These are phyloP conservation scores for Bubalus kerabau DNA, from an alignment of 2,113 vertebrate species.

Conservation along the genomic window DNA sequence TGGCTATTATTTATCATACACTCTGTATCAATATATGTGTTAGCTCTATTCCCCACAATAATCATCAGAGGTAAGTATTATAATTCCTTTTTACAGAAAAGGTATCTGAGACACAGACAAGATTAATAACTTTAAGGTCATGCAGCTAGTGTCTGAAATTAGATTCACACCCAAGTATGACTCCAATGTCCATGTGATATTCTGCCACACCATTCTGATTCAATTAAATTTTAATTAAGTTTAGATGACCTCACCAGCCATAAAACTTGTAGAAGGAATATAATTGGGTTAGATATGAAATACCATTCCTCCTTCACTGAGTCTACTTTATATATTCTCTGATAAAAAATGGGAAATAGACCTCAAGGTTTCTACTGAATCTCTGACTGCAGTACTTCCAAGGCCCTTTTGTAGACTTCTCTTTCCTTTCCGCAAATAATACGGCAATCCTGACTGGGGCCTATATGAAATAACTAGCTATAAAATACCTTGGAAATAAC, in stretches of 20 bases:
- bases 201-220: conserved; percentile 41
- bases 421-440: not conserved
- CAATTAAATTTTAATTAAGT: conserved; percentile 61
- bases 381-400: not conserved
- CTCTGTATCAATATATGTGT: not conserved
- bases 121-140: conserved; percentile 34
- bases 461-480: not conserved
- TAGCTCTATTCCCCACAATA: not conserved
- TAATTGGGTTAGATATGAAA: conserved; percentile 35
- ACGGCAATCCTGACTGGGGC: not conserved
- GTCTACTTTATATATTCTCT: not conserved
- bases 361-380: not conserved
- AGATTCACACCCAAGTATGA: conserved; percentile 37
- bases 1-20: not conserved
- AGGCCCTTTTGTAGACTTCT: not conserved
- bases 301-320: not conserved
- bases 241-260: conserved; percentile 39
- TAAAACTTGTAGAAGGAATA: conserved; percentile 28
- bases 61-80: not conserved
- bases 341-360: not conserved
- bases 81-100: not conserved
- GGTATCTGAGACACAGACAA: not conserved
- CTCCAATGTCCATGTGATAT: not conserved
- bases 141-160: conserved; percentile 23
- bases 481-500: not conserved